phyloP scores from a whole-genome alignment of 1,140 invertebrate species.

The Euborellia annulipes region DNA sequence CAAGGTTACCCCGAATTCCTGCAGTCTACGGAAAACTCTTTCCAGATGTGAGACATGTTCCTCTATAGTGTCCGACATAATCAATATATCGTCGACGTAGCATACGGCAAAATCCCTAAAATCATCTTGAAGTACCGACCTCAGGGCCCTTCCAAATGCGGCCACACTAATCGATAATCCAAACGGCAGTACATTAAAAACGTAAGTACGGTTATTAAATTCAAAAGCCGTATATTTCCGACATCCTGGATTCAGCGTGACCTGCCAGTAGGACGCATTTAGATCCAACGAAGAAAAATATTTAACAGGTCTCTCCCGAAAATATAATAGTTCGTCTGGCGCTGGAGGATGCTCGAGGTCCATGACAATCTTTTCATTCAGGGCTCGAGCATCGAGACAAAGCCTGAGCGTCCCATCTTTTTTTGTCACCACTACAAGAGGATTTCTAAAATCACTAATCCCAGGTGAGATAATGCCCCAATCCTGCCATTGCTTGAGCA shows the following conservation, averaged over 20 bases:
- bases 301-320: too few species aligned
- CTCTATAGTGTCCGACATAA: background rate
- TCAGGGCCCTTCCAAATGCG: background rate
- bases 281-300: background rate
- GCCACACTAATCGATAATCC: background rate
- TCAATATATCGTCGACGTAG: background rate
- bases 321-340: background rate
- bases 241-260: background rate
- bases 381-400: background rate
- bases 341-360: background rate
- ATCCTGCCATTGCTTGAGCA: background rate
- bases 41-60: background rate
- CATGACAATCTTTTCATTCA: background rate
- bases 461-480: background rate
- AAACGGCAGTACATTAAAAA: background rate
- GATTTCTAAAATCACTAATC: background rate
- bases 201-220: background rate
- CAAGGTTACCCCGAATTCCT: slow-evolving; percentile 15
- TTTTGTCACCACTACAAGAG: background rate
- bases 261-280: background rate
- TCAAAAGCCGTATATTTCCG: background rate
- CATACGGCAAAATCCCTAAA: background rate
- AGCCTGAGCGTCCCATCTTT: background rate
- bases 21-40: background rate
- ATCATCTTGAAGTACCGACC: background rate